Conservation (phyloP, 2,797 vertebrate genomes). For the Rhinogobio ventralis region DNA sequence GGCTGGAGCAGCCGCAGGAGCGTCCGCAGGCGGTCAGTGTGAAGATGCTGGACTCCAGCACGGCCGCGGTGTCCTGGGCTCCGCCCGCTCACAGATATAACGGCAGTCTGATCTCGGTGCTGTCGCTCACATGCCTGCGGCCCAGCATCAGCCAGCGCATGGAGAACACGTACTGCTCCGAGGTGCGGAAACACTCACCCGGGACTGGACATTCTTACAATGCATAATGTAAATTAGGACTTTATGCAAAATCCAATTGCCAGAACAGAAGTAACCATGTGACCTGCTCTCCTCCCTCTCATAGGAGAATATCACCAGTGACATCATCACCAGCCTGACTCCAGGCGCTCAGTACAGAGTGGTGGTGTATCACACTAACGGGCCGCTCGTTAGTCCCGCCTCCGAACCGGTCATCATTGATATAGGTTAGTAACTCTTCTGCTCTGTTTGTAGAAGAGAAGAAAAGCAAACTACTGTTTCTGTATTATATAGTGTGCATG, state of each 20-base stretch:
- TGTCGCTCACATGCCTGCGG: conserved; percentile 90
- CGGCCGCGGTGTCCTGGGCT: conserved; percentile 86
- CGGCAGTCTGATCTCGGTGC: conserved; percentile 87
- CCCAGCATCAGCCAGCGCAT: conserved; percentile 91
- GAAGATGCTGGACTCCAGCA: conserved; percentile 84
- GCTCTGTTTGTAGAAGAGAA: neutral
- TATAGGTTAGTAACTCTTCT: conserved; percentile 79
- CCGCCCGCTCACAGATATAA: conserved; percentile 75
- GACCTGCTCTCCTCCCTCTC: conserved; percentile 15
- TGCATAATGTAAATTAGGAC: neutral
- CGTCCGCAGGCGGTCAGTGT: conserved; percentile 85
- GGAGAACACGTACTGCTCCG: conserved; percentile 88
- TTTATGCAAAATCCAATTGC: neutral
- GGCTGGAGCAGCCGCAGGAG: conserved; percentile 88
- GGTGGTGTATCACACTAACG: conserved; percentile 88
- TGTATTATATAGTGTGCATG: neutral
- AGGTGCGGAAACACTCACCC: conserved; percentile 73
- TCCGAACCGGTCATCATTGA: conserved; percentile 92
- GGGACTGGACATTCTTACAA: too few relatives aligned
- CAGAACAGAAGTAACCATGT: neutral
- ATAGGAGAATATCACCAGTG: conserved; percentile 91
- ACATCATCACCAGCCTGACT: conserved; percentile 86
- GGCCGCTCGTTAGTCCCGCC: conserved; percentile 89
- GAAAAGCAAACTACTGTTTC: neutral
- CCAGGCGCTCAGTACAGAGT: conserved; percentile 94